Base-by-base conservation (phyloP, 30 jellyfish, hydroid and myxozoan genomes). In the Catostylus mosaicus region DNA sequence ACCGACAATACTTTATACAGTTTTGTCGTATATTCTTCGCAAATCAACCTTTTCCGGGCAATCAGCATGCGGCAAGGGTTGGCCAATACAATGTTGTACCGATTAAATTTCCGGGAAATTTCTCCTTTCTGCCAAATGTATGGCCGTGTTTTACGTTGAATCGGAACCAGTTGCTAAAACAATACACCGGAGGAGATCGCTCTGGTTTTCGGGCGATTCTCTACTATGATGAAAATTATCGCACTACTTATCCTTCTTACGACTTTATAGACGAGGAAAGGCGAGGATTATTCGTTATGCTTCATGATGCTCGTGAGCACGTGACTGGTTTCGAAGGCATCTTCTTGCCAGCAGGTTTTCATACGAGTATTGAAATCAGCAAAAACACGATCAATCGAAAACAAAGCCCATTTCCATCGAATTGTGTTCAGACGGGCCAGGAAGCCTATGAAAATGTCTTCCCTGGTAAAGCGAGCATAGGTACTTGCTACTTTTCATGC, bases 131-230 rank as follows among this genome's bases (percentile, higher is more conserved):
- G 0, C 92, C 86, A 29, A 14, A 20, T 43, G 19, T 51, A 0
- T 48, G 74, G 80, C 92, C 86, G 11, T 82, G 92, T 50, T 57
- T 82, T 23, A 82, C 86, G 24, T 38, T 82, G 9, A 68, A 82
- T 43, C 8, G 29, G 4, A 16, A 68, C 62, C 11, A 56, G 12
- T 2, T 40, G 20, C 65, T 82, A 10, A 33, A 18, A 2, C 91
- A 82, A 83, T 31, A 51, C 31, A 14, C 54, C 12, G 79, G 32
- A 43, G 75, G 85, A 3, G 73, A 38, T 0, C 52, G 80, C 29
- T 30, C 75, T 1, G 92, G 92, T 22, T 48, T 82, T 3, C 30
- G 70, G 3, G 59, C 69, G 80, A 26, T 64, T 30, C 78, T 82
- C 30, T 59, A 34, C 45, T 70, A 1, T 29, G 70, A 77, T 37